These are phyloP conservation scores for Eutolmus rufibarbis DNA, from an alignment of 2,888 invertebrate genomes.

Conservation along the genomic window DNA sequence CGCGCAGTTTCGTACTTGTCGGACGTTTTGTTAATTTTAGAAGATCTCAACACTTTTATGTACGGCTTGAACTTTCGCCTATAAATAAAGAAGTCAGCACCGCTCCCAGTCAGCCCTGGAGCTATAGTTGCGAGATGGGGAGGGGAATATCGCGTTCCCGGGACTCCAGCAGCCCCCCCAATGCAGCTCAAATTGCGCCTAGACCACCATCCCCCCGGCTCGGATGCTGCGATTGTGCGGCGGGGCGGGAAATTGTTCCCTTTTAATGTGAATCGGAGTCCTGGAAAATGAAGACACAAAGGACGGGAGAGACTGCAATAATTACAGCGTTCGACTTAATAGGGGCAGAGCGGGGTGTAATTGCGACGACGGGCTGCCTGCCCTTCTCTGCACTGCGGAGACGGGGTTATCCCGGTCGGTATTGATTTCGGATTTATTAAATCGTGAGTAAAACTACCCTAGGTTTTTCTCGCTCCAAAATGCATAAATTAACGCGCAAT, in stretches of 20 bases:
- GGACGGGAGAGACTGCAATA: slow-evolving; percentile 23
- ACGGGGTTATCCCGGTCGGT: not conserved
- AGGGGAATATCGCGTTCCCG: not conserved
- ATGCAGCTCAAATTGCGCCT: not conserved
- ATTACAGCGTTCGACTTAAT: slow-evolving; percentile 41
- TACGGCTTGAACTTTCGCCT: slow-evolving; percentile 38
- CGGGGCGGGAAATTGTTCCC: slow-evolving; percentile 20
- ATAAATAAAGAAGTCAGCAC: slow-evolving; percentile 38
- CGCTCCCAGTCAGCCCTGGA: slow-evolving; percentile 12
- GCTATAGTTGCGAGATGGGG: not conserved
- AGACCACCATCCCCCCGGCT: not conserved
- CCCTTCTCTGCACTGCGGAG: not conserved
- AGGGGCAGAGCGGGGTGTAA: slow-evolving; percentile 15
- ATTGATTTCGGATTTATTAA: slow-evolving; percentile 22
- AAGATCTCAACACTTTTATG: slow-evolving; percentile 31
- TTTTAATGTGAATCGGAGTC: slow-evolving; percentile 37
- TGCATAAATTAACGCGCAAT: not conserved
- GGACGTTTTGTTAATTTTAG: slow-evolving; percentile 42
- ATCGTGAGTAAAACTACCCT: not conserved
- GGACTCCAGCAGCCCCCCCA: not conserved
- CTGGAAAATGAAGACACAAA: slow-evolving; percentile 37
- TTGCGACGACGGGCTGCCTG: slow-evolving; percentile 45
- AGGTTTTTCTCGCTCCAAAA: not conserved
- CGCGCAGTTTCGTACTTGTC: slow-evolving; percentile 28
- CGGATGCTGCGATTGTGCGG: not conserved